phyloP scores from a whole-genome alignment of 1,140 invertebrate genomes.

The Archivesica marissinica region DNA sequence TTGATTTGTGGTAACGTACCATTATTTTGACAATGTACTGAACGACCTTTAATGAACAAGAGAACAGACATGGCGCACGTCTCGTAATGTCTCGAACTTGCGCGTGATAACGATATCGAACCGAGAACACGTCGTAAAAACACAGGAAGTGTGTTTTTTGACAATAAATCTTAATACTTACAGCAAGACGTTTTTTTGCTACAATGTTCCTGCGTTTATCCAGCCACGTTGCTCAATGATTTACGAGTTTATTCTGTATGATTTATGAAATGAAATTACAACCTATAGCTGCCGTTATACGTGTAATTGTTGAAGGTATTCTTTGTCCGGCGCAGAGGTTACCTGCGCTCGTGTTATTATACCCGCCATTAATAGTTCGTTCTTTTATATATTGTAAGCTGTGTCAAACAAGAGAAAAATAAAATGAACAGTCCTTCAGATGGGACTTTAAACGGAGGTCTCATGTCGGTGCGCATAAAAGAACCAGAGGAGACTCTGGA shows the following conservation, averaged over 20 bases:
- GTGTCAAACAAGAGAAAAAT: too few species aligned
- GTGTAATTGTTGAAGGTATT: background rate
- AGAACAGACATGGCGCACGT: slow-evolving; percentile 40
- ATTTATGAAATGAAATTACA: slow-evolving; percentile 27
- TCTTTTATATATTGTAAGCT: too few species aligned
- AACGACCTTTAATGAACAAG: slow-evolving; percentile 23
- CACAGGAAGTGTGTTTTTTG: slow-evolving; percentile 45
- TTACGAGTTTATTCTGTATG: slow-evolving; percentile 5
- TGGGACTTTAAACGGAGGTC: too few species aligned
- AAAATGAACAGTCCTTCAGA: too few species aligned
- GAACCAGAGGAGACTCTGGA: too few species aligned
- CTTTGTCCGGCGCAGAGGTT: background rate
- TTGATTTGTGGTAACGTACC: slow-evolving; percentile 53
- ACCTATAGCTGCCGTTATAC: background rate
- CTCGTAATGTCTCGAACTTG: slow-evolving; percentile 45
- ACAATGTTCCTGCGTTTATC: slow-evolving; percentile 6
- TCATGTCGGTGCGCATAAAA: too few species aligned
- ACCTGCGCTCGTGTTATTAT: too few species aligned
- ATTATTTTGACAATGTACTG: slow-evolving; percentile 53
- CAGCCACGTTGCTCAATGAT: slow-evolving; percentile 4
- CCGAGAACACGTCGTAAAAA: slow-evolving; percentile 38
- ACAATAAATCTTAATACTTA: slow-evolving; percentile 38
- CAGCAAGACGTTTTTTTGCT: slow-evolving; percentile 14
- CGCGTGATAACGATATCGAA: slow-evolving; percentile 52
- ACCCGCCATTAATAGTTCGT: too few species aligned